A percentile compares a stretch with the other conserved stretches of the same genome.
phyloP scores from a whole-genome alignment of 1,140 invertebrate genomes.

The Bombus sibiricus region DNA sequence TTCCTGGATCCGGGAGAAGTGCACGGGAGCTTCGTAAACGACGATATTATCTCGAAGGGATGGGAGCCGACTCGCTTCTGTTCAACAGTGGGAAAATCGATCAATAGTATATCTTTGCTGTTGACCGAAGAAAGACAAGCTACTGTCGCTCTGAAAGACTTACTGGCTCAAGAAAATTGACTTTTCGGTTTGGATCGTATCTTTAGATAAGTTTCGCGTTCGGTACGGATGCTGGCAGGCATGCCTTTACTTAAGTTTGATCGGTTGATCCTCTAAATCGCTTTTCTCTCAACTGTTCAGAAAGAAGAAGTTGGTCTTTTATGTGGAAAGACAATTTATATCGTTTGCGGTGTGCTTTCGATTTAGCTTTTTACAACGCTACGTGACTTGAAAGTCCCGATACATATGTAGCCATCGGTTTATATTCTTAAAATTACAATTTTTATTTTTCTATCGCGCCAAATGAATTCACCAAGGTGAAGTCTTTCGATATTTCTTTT shows the following conservation, averaged over 20 bases:
- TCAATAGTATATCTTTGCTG: not conserved
- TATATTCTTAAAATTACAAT: not conserved
- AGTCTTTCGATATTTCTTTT: too few species aligned
- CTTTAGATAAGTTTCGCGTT: not conserved
- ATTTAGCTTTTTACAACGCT: not conserved
- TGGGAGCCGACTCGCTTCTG: not conserved
- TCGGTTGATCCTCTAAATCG: not conserved
- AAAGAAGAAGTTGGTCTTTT: not conserved
- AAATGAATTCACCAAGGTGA: too few species aligned
- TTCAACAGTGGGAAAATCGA: conserved; percentile 4
- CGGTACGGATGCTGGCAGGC: not conserved
- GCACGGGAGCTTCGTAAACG: conserved; percentile 1
- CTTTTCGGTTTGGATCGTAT: not conserved
- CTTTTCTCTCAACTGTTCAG: not conserved
- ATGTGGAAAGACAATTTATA: not conserved
- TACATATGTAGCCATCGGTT: not conserved
- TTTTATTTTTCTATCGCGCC: too few species aligned
- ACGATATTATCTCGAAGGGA: conserved; percentile 12
- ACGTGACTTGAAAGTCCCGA: too few species aligned
- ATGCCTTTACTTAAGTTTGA: not conserved
- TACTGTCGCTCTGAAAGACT: not conserved
- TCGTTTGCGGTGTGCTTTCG: not conserved
- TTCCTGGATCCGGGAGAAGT: not conserved
- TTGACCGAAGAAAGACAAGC: conserved; percentile 1
- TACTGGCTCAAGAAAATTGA: conserved; percentile 3